These are phyloP conservation scores for Agapornis canus DNA, from an alignment of 2,797 vertebrate genomes.

Conservation along the genomic window DNA sequence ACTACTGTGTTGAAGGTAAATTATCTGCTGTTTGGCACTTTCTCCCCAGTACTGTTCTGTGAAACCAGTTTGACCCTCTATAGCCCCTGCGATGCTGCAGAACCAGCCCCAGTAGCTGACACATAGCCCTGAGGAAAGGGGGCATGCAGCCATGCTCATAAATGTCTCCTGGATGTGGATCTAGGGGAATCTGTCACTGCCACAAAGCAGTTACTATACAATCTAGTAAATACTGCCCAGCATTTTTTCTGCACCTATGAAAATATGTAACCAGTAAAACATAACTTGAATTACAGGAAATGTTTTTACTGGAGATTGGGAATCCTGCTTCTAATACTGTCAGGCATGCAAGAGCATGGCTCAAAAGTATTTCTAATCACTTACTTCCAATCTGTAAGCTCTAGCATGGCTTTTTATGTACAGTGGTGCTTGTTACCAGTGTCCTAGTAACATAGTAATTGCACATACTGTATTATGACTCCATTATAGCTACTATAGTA, in stretches of 20 bases:
- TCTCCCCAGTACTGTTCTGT: neutral
- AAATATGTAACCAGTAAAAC: neutral
- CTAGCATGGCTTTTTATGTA: neutral
- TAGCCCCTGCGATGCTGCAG: neutral
- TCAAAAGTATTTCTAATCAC: neutral
- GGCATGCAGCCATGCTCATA: fast-evolving
- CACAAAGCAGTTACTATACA: neutral
- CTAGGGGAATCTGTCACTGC: neutral
- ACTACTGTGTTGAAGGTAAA: neutral
- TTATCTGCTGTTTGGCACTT: neutral
- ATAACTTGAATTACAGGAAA: neutral
- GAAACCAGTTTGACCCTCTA: fast-evolving
- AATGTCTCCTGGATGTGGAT: neutral
- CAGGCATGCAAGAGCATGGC: neutral
- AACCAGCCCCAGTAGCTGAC: neutral
- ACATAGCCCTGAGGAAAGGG: neutral
- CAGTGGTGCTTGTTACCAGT: neutral
- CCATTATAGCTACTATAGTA: neutral
- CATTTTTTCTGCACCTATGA: neutral
- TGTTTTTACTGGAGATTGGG: neutral
- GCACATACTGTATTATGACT: neutral
- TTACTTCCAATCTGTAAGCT: neutral
- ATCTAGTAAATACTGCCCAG: neutral
- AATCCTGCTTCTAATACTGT: neutral
- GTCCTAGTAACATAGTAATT: neutral